Percentiles rank a stretch among this genome's conserved stretches.
Evolutionary conservation across 2,113 vertebrate genomes (phyloP).

Genomic region (Daubentonia madagascariensis): DNA sequence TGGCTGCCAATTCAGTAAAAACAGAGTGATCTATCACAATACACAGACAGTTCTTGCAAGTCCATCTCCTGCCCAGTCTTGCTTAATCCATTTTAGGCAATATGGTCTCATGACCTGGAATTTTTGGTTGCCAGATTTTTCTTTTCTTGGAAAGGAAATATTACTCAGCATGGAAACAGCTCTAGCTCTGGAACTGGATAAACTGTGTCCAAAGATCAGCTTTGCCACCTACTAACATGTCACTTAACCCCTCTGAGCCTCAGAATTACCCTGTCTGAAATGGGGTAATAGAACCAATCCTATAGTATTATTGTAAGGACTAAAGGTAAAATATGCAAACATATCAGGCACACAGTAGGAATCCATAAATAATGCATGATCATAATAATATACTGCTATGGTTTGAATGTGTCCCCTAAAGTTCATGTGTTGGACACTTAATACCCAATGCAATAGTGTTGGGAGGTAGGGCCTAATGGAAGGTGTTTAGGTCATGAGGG

Average conservation of each 20-base stretch:
- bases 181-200: background rate
- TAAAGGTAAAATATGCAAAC: background rate
- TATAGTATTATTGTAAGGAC: background rate
- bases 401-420: background rate
- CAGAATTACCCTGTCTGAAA: background rate
- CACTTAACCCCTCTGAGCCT: background rate
- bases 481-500: background rate
- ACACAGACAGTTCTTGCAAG: accelerated
- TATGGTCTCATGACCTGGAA: background rate
- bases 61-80: background rate
- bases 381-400: background rate
- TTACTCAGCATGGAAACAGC: background rate
- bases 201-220: background rate
- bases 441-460: background rate
- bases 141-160: background rate
- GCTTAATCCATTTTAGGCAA: background rate
- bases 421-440: background rate
- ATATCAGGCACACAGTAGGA: background rate
- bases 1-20: background rate
- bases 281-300: background rate
- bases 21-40: background rate
- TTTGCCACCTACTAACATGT: background rate
- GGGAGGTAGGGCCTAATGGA: background rate
- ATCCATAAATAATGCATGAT: background rate
- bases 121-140: background rate